These are phyloP conservation scores for Ceratina australensis DNA, from an alignment of 1,140 invertebrate species.

Conservation along the genomic window DNA sequence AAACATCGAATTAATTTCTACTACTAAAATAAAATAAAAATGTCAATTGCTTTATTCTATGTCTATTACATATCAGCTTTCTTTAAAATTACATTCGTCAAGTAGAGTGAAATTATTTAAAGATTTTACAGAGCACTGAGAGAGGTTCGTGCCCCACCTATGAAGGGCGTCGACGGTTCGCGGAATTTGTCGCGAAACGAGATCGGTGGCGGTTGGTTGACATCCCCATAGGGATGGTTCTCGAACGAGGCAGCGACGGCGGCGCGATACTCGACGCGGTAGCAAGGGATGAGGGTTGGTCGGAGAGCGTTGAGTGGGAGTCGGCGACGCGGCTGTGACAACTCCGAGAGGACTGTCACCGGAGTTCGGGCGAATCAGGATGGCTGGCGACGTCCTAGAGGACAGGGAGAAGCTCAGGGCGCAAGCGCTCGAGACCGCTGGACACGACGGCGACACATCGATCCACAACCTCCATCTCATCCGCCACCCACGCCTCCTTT, in stretches of 20 bases:
- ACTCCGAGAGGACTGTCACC: constrained; percentile 66
- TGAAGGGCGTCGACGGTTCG: constrained; percentile 64
- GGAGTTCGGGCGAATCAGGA: constrained; percentile 68
- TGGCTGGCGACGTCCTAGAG: constrained; percentile 58
- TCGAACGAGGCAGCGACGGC: constrained; percentile 34
- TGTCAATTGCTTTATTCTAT: too few species aligned
- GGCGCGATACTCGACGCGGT: constrained; percentile 43
- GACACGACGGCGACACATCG: constrained; percentile 77
- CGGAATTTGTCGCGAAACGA: constrained; percentile 46
- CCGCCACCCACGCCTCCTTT: constrained; percentile 45
- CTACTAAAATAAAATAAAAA: too few species aligned
- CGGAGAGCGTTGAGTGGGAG: background rate
- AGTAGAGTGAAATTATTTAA: too few species aligned
- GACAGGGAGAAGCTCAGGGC: constrained; percentile 61
- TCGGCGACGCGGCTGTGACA: constrained; percentile 57
- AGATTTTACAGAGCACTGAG: too few species aligned
- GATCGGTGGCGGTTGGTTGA: constrained; percentile 33
- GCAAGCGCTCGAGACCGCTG: constrained; percentile 75
- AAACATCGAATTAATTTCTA: too few species aligned
- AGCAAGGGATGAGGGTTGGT: background rate
- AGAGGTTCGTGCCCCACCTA: constrained; percentile 60
- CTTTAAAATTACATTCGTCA: too few species aligned
- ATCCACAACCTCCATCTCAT: constrained; percentile 73
- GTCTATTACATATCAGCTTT: too few species aligned
- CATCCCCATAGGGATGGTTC: background rate